Evolutionary conservation across 2,888 invertebrate species (phyloP), one percentile per base, ranked within the genome.

Genomic region (Drosophila flavopinicola): DNA sequence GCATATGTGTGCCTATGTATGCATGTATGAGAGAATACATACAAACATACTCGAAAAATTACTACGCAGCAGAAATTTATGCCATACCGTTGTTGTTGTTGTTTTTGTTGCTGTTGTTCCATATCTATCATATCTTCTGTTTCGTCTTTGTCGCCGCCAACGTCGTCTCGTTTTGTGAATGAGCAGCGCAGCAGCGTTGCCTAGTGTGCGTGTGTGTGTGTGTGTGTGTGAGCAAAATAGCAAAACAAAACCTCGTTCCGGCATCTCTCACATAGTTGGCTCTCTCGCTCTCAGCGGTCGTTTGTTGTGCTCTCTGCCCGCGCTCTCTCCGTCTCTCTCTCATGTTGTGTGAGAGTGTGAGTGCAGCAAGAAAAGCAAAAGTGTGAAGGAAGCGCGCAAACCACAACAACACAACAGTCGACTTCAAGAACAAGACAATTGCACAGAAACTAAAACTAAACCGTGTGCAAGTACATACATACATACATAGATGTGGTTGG

Each of bases 51-150:
- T 67, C 41, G 63, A 71, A 74, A 82, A 87, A 87, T 82, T 83
- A 83, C 83, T 83, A 83, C 83, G 83, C 83, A 83, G 83, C 83
- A 83, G 87, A 87, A 87, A 83, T 83, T 83, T 83, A 83, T 83
- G 83, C 83, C 69, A 67, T 71, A 75, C 78, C 77, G 66, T 75
- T 69, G 64, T 57, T 65, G 56, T 63, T 75, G 72, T 74, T 80
- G 66, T 72, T 68, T 61, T 53, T 58, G 53, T 65, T 75, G 72
- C 70, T 78, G 76, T 70, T 79, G 85, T 80, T 80, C 74, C 82
- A 82, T 82, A 82, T 86, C 85, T 86, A 82, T 86, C 82, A 82
- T 82, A 82, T 86, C 82, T 82, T 71, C 58, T 74, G 74, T 70
- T 65, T 70, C 77, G 69, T 45, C 63, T 78, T 69, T 67, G 58